These are phyloP conservation scores for Ptychobarbus kaznakovi DNA, from an alignment of 2,797 vertebrate genomes.

Conservation along the genomic window DNA sequence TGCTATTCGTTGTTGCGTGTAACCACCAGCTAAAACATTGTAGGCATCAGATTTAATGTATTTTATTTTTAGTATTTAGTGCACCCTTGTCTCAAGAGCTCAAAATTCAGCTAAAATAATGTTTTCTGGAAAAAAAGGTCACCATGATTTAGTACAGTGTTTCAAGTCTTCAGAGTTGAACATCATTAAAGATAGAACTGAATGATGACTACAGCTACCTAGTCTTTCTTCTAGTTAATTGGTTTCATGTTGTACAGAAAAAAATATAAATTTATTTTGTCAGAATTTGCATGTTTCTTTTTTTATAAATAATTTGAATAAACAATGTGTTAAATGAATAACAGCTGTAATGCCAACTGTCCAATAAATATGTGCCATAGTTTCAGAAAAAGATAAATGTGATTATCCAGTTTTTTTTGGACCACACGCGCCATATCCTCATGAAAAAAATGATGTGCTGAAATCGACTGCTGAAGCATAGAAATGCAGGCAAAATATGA, in stretches of 20 bases:
- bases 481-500: conserved; percentile 6
- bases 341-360: conserved; percentile 22
- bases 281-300: neutral
- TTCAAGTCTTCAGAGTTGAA: neutral
- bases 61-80: neutral
- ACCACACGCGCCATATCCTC: neutral
- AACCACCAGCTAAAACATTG: neutral
- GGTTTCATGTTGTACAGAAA: neutral
- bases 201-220: neutral
- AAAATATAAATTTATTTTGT: neutral
- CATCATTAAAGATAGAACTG: neutral
- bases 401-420: conserved; percentile 9
- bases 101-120: neutral
- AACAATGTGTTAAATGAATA: conserved; percentile 4
- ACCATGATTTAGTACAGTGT: neutral
- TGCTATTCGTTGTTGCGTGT: neutral
- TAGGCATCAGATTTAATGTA: neutral
- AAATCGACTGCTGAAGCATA: neutral
- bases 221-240: neutral
- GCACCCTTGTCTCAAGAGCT: neutral
- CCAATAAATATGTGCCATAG: conserved; percentile 6
- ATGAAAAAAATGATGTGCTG: neutral
- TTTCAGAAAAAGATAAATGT: conserved; percentile 38
- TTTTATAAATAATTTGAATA: neutral
- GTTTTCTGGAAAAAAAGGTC: neutral